Percentiles rank a stretch among this genome's conserved stretches.
These are phyloP conservation scores for Cyanoderma ruficeps DNA, from an alignment of 2,113 vertebrate genomes.

Conservation along the genomic window DNA sequence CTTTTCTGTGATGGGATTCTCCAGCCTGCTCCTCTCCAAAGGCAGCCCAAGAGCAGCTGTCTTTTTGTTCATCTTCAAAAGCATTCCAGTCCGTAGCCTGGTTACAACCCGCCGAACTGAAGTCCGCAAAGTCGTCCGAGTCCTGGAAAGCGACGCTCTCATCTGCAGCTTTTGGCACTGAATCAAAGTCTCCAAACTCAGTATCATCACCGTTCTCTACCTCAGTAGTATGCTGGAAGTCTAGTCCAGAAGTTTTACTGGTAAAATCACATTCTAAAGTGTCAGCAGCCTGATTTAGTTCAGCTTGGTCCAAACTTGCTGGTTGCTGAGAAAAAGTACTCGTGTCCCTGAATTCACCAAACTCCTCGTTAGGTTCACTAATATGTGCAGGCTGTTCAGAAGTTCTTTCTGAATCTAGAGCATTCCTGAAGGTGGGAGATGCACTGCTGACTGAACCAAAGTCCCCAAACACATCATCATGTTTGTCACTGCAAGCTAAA, in stretches of 20 bases:
- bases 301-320: conserved; percentile 64
- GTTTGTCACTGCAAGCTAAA: conserved; percentile 61
- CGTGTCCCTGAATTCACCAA: conserved; percentile 73
- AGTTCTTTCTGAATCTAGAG: conserved; percentile 65
- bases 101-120: conserved; percentile 84
- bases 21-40: conserved; percentile 76
- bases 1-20: conserved; percentile 72
- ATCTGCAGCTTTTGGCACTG: conserved; percentile 72
- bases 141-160: conserved; percentile 77
- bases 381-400: conserved; percentile 62
- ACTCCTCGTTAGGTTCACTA: conserved; percentile 68
- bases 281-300: conserved; percentile 48
- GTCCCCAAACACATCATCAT: conserved; percentile 79
- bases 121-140: conserved; percentile 93
- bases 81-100: conserved; percentile 80
- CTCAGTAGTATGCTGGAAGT: conserved; percentile 51
- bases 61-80: conserved; percentile 80
- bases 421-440: conserved; percentile 43
- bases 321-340: conserved; percentile 67
- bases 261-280: conserved; percentile 38
- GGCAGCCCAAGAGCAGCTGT: conserved; percentile 80
- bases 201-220: conserved; percentile 64
- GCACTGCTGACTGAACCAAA: conserved; percentile 81
- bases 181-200: conserved; percentile 75
- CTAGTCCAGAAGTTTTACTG: conserved; percentile 35